Evolutionary conservation across 2,113 vertebrate species (phyloP), one percentile per base, ranked within the genome.

Genomic region (Panthera uncia): DNA sequence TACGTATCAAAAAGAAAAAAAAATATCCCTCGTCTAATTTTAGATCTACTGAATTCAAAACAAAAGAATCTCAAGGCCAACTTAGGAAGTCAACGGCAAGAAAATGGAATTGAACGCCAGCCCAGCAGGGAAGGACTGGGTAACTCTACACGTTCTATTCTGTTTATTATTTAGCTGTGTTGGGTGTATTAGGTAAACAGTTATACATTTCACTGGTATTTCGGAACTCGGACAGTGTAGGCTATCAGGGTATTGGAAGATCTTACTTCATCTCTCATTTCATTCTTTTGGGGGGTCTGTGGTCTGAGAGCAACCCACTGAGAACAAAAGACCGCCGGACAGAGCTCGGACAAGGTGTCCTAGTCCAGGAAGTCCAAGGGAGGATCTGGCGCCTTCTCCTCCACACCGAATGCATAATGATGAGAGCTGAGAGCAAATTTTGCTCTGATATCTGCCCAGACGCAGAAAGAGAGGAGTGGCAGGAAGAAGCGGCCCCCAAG

Each of bases 11-110:
- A 66, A 95, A 88, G 76, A 74, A 85, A 89, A 85, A 85, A 89
- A 85, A 95, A 41, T 29, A 92, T 50, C 65, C 45, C 66, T 9
- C n/a, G 31, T 33, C 31, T 66, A 81, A 95, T 76, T 94, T 84
- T 94, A 97, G 57, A 84, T 90, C 19, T 19, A 45, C 68, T 69
- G 52, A 55, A 69, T 65, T 95, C 80, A 87, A 90, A 92, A 80
- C 66, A 45, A 93, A 84, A 38, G 33, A 76, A 18, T 68, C 50
- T 11, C 27, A 63, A 71, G 25, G 21, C 29, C 27, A 88, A 61
- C 23, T 90, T 25, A 45, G 55, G 87, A 95, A 92, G 57, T 79
- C 48, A 63, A 19, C 36, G 38, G 68, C 1, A 1, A 79, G 57
- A 74, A 79, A 61, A 61, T 2, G 61, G 33, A 81, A 31, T 29